phyloP scores from a whole-genome alignment of 2,888 invertebrate genomes.

The Criorhina ranunculi region DNA sequence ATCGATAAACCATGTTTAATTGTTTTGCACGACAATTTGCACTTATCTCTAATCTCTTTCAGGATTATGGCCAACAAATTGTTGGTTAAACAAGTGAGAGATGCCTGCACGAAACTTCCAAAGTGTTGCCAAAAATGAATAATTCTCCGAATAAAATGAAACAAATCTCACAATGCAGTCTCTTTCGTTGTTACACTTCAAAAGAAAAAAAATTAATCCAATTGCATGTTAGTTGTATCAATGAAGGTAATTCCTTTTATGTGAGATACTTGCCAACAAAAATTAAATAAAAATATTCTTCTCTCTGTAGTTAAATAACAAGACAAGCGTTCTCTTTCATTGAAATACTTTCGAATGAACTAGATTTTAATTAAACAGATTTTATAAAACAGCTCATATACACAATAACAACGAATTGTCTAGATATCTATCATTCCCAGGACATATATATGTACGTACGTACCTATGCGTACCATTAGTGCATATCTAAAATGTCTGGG shows the following conservation, averaged over 20 bases:
- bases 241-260: constrained; percentile 30
- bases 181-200: background rate
- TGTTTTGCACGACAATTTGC: constrained; percentile 64
- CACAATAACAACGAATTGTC: constrained; percentile 3
- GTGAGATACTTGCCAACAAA: constrained; percentile 53
- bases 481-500: constrained; percentile 58
- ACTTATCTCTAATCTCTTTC: constrained; percentile 57
- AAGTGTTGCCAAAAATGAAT: constrained; percentile 24
- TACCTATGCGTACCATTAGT: constrained; percentile 16
- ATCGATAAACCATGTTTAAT: constrained; percentile 65
- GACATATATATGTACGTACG: background rate
- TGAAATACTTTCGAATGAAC: constrained; percentile 71
- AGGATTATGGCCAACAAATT: constrained; percentile 64
- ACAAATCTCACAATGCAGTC: background rate
- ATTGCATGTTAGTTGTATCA: constrained; percentile 34
- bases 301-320: constrained; percentile 51
- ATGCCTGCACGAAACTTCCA: background rate
- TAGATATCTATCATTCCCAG: constrained; percentile 35
- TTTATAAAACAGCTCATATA: constrained; percentile 7
- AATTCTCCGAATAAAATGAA: background rate
- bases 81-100: background rate
- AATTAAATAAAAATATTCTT: constrained; percentile 31
- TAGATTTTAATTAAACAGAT: constrained; percentile 74
- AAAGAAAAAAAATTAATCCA: constrained; percentile 27
- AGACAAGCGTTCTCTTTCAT: constrained; percentile 55